A percentile compares a stretch with the other conserved stretches of the same genome.
These are phyloP conservation scores for Cottoperca gobio DNA, from an alignment of 2,797 vertebrate species.

Conservation along the genomic window DNA sequence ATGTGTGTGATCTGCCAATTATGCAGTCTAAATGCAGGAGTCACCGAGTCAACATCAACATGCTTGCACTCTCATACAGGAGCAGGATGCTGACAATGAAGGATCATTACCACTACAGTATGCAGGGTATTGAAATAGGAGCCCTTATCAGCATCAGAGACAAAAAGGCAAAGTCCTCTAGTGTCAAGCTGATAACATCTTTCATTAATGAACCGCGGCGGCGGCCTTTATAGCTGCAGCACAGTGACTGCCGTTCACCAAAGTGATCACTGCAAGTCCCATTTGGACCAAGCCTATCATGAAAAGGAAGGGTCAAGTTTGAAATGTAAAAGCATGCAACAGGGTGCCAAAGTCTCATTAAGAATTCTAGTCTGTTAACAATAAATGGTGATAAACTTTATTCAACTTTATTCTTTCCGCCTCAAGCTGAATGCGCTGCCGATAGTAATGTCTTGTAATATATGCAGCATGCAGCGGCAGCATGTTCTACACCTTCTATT, in stretches of 20 bases:
- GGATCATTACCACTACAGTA: conserved; percentile 38
- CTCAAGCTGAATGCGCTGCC: background rate
- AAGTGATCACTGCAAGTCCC: background rate
- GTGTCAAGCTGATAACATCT: conserved; percentile 31
- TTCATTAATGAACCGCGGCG: conserved; percentile 38
- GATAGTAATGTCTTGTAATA: background rate
- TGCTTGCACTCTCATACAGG: conserved; percentile 29
- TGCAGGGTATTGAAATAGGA: conserved; percentile 42
- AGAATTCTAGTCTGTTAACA: background rate
- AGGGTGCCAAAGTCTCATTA: background rate
- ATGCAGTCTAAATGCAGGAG: conserved; percentile 8
- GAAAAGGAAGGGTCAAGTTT: background rate
- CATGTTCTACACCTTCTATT: conserved; percentile 17
- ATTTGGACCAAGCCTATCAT: background rate
- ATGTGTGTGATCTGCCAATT: conserved; percentile 18
- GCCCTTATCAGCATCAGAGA: conserved; percentile 39
- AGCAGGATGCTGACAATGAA: conserved; percentile 29
- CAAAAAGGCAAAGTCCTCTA: conserved; percentile 40
- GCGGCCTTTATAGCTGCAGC: conserved; percentile 2
- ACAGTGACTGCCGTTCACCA: background rate
- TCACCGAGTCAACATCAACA: conserved; percentile 33
- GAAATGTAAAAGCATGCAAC: conserved; percentile 3
- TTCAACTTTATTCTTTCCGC: background rate
- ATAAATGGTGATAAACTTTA: background rate
- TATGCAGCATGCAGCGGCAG: background rate